Evolutionary conservation across 2,888 invertebrate genomes (phyloP).

Genomic region (Pristionchus entomophagus): DNA sequence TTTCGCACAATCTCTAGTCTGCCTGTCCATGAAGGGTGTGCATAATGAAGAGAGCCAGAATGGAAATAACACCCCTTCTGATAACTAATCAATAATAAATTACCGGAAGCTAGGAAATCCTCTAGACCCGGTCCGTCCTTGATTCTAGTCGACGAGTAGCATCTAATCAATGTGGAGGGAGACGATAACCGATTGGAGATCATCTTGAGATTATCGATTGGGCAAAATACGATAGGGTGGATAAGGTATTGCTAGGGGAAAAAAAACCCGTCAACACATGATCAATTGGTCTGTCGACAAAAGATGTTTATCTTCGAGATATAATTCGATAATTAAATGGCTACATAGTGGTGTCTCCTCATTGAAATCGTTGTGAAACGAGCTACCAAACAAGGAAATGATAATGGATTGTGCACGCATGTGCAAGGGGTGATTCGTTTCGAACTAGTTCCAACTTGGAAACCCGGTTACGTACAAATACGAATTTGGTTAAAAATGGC

Average conservation of each 20-base stretch:
- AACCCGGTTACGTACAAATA: conserved; percentile 11
- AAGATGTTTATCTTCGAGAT: background rate
- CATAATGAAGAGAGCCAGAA: too few species aligned
- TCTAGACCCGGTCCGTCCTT: conserved; percentile 70
- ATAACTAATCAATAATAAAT: background rate
- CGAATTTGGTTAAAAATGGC: background rate
- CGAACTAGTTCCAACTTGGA: conserved; percentile 38
- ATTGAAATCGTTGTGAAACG: conserved; percentile 37
- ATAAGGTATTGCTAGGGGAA: background rate
- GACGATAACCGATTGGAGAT: conserved; percentile 37
- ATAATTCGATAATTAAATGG: background rate
- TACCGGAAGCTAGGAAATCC: conserved; percentile 68
- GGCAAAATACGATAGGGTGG: too few species aligned
- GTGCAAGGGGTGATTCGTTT: too few species aligned
- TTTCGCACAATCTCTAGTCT: too few species aligned
- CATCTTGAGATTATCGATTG: background rate
- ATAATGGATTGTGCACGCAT: background rate
- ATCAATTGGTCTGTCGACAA: background rate
- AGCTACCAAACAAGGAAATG: background rate
- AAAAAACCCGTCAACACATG: background rate
- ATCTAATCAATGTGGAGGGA: background rate
- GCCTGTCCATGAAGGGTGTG: too few species aligned
- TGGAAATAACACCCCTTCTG: too few species aligned
- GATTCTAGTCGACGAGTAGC: conserved; percentile 45
- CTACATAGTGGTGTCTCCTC: background rate